These are phyloP conservation scores for Globodera rostochiensis DNA, from an alignment of 1,140 invertebrate genomes.

Conservation along the genomic window DNA sequence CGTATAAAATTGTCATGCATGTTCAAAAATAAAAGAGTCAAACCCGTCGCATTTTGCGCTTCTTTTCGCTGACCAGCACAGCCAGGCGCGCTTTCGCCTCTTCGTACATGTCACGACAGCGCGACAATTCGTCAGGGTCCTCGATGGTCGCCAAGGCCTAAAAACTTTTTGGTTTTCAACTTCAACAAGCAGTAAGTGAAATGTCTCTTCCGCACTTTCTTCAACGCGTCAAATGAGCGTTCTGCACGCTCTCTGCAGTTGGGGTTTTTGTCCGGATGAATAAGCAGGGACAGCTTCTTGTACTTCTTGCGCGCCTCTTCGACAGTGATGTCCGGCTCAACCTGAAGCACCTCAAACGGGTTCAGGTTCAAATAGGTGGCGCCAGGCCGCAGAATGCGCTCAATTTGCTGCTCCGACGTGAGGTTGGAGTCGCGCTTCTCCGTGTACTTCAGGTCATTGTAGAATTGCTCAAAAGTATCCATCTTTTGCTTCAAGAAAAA, in stretches of 20 bases:
- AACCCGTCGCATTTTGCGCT: slow-evolving; percentile 84
- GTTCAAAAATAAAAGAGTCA: not conserved
- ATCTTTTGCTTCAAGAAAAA: not conserved
- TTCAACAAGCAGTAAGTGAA: too few species aligned
- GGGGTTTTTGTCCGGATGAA: slow-evolving; percentile 98
- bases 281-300: slow-evolving; percentile 87
- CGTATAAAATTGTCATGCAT: not conserved
- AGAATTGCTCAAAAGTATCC: slow-evolving; percentile 56
- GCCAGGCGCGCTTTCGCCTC: slow-evolving; percentile 92
- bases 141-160: slow-evolving; percentile 89
- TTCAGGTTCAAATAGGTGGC: slow-evolving; percentile 90
- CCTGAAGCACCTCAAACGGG: slow-evolving; percentile 76
- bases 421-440: slow-evolving; percentile 86
- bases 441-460: slow-evolving; percentile 79
- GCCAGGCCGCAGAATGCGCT: slow-evolving; percentile 84
- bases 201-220: slow-evolving; percentile 70
- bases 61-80: slow-evolving; percentile 90
- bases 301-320: slow-evolving; percentile 97
- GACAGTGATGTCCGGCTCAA: slow-evolving; percentile 83
- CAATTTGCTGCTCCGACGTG: slow-evolving; percentile 91
- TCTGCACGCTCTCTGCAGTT: slow-evolving; percentile 92
- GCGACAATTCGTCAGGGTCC: slow-evolving; percentile 87
- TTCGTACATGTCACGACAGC: slow-evolving; percentile 93
- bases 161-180: too few species aligned
- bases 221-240: slow-evolving; percentile 86